Evolutionary conservation across 2,113 vertebrate genomes (phyloP).

Genomic region (Callospermophilus lateralis): DNA sequence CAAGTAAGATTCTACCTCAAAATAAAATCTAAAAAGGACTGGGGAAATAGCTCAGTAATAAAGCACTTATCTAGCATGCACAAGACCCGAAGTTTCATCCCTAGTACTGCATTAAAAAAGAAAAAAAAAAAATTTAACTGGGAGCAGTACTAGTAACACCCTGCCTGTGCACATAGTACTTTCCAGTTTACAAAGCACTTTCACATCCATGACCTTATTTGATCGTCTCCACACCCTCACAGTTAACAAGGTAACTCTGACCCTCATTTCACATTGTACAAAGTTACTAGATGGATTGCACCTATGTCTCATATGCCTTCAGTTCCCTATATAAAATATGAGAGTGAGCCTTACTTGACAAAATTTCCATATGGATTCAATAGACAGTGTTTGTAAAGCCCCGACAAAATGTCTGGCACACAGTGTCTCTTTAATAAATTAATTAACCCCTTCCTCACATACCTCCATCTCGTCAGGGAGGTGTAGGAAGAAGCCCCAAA

Average conservation of each 20-base stretch:
- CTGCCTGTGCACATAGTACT: rapidly evolving
- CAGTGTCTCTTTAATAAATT: not conserved
- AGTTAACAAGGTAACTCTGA: not conserved
- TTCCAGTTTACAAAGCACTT: not conserved
- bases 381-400: not conserved
- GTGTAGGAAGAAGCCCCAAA: not conserved
- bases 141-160: not conserved
- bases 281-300: not conserved
- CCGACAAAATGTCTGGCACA: not conserved
- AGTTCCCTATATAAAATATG: not conserved
- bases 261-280: not conserved
- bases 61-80: not conserved
- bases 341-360: not conserved
- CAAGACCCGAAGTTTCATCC: not conserved
- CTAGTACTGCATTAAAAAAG: not conserved
- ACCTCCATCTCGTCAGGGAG: not conserved
- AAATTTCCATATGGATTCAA: not conserved
- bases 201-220: not conserved
- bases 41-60: not conserved
- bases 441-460: not conserved
- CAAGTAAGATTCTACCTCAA: too few relatives aligned
- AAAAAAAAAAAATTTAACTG: not conserved
- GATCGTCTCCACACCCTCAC: not conserved
- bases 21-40: too few relatives aligned
- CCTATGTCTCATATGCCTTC: not conserved